A percentile compares a stretch with the other conserved stretches of the same genome.
Conservation (phyloP, 2,888 invertebrate species). For the Willowsia nigromaculata region DNA sequence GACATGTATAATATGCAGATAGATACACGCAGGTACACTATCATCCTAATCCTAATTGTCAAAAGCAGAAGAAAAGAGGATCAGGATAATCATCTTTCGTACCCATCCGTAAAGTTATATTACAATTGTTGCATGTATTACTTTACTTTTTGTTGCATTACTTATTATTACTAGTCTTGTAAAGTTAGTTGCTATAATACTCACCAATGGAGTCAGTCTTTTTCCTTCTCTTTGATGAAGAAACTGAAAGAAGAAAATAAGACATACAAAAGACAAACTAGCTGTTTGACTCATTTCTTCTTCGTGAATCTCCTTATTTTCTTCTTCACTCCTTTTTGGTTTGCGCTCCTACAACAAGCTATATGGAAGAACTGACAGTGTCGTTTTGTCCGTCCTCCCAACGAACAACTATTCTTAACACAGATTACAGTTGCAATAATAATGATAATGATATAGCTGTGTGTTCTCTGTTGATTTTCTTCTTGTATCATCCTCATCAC, state of each 20-base stretch:
- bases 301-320: not conserved
- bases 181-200: not conserved
- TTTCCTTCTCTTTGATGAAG: not conserved
- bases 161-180: not conserved
- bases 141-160: not conserved
- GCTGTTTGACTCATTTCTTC: not conserved
- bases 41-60: not conserved
- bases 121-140: not conserved
- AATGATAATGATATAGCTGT: not conserved
- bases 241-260: constrained; percentile 22
- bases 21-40: not conserved
- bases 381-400: not conserved
- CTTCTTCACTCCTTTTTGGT: not conserved
- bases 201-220: not conserved
- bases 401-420: not conserved
- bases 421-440: constrained; percentile 2
- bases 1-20: not conserved
- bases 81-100: constrained; percentile 4
- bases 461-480: constrained; percentile 31
- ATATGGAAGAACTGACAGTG: not conserved
- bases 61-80: not conserved
- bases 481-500: constrained; percentile 19
- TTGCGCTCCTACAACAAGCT: not conserved
- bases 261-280: constrained; percentile 39
- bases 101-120: not conserved